These are phyloP conservation scores for Scomber japonicus DNA, from an alignment of 2,113 vertebrate species.

Conservation along the genomic window DNA sequence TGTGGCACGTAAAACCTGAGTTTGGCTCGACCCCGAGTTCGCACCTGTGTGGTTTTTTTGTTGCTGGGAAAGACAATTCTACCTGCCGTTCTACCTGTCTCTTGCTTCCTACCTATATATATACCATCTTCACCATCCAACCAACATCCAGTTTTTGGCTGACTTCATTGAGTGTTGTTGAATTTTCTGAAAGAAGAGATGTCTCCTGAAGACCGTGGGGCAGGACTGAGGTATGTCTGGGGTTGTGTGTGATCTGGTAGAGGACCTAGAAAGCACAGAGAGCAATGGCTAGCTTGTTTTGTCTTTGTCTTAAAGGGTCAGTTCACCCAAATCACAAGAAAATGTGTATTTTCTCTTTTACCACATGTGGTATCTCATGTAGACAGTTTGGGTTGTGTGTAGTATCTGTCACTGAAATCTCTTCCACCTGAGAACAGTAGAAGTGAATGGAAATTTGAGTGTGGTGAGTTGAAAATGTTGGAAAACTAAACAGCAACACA, in stretches of 20 bases:
- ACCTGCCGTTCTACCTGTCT: neutral
- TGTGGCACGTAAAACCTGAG: conserved; percentile 77
- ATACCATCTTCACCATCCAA: neutral
- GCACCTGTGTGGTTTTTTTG: neutral
- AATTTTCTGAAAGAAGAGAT: conserved; percentile 62
- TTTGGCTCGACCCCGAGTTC: conserved; percentile 5
- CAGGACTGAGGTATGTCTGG: conserved; percentile 77
- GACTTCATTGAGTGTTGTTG: neutral
- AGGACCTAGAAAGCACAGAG: neutral
- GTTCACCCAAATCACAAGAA: neutral
- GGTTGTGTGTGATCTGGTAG: conserved; percentile 2
- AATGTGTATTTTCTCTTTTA: neutral
- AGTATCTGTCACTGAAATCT: neutral
- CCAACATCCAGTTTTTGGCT: conserved; percentile 16
- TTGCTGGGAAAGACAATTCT: neutral
- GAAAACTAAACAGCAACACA: no score
- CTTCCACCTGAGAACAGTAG: neutral
- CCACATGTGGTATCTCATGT: neutral
- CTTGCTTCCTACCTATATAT: neutral
- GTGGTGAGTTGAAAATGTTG: no score
- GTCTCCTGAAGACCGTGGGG: conserved; percentile 77
- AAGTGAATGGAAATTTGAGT: neutral
- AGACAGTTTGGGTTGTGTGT: neutral
- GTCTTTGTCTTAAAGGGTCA: neutral
- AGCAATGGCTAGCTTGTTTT: neutral